phyloP scores from a whole-genome alignment of 2,797 vertebrate species.

The Sebastes diploproa region DNA sequence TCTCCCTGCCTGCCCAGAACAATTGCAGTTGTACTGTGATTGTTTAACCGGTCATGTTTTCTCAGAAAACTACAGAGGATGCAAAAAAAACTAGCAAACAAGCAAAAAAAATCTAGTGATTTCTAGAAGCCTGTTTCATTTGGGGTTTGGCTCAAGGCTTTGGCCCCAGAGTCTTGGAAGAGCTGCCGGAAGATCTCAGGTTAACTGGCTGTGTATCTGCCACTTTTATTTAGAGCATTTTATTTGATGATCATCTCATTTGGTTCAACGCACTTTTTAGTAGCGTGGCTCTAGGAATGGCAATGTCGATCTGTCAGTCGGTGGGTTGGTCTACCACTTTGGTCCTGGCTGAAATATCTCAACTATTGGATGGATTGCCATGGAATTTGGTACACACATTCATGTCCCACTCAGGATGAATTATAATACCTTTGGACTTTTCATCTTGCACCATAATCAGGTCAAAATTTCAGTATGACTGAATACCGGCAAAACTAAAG shows the following conservation, averaged over 20 bases:
- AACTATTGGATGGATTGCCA: background rate
- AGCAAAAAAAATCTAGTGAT: background rate
- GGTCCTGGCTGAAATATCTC: background rate
- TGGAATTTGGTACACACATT: background rate
- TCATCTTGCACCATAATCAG: rapidly evolving
- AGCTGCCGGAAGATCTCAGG: background rate
- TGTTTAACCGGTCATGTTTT: no score
- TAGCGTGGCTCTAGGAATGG: background rate
- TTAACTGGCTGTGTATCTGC: background rate
- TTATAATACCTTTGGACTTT: background rate
- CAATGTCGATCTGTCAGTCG: background rate
- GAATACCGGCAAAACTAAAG: background rate
- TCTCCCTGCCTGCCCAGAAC: background rate
- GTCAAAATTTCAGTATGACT: background rate
- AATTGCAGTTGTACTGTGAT: background rate
- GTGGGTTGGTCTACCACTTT: background rate
- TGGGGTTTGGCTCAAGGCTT: background rate
- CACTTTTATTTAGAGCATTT: background rate
- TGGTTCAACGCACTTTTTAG: background rate
- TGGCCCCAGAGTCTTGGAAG: background rate
- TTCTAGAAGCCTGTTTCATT: background rate
- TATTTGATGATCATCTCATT: background rate
- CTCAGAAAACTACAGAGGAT: background rate
- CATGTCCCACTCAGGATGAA: background rate
- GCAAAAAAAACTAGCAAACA: background rate